phyloP scores from a whole-genome alignment of 2,113 vertebrate species.

The Pavo muticus region DNA sequence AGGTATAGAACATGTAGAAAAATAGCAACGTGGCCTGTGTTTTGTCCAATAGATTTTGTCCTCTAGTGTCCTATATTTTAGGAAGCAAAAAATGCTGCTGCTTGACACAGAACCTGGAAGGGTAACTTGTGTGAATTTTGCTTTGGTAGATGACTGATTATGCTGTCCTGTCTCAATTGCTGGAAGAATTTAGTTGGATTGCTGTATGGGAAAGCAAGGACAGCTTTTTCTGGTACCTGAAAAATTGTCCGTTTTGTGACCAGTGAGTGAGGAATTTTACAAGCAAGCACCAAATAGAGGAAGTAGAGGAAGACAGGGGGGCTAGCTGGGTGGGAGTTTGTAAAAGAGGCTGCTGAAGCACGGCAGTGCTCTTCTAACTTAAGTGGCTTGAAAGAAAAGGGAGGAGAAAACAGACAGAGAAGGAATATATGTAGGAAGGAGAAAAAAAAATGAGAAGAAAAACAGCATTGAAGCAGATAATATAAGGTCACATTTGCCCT shows the following conservation, averaged over 20 bases:
- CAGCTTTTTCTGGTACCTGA: background rate
- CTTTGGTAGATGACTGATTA: background rate
- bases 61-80: background rate
- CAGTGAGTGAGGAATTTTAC: background rate
- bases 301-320: background rate
- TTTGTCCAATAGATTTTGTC: background rate
- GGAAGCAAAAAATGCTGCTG: background rate
- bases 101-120: background rate
- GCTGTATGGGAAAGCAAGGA: background rate
- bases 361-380: slow-evolving; percentile 10
- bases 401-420: slow-evolving; percentile 39
- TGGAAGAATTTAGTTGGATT: background rate
- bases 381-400: slow-evolving; percentile 28
- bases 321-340: slow-evolving; percentile 46
- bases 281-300: background rate
- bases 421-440: slow-evolving; percentile 59
- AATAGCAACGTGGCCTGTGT: background rate
- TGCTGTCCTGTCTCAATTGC: background rate
- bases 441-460: slow-evolving; percentile 30
- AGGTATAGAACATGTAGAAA: background rate
- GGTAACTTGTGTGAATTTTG: background rate
- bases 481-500: slow-evolving; percentile 60
- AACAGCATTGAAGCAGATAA: slow-evolving; percentile 48
- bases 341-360: slow-evolving; percentile 24
- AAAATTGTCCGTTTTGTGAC: background rate